Conservation (phyloP, 1,140 invertebrate genomes). For the Xylocopa sonorina region DNA sequence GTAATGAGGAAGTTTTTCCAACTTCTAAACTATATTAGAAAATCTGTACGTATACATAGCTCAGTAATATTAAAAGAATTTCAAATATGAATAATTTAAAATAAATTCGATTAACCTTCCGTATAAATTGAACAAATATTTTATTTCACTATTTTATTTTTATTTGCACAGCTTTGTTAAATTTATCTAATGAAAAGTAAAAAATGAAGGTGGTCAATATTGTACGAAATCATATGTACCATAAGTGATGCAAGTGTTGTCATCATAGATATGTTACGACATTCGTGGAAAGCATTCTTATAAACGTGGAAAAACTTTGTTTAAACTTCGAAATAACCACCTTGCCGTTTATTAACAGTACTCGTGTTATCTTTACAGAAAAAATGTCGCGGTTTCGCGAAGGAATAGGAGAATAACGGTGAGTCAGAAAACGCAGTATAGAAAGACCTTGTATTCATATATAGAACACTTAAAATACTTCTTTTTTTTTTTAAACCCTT, state of each 20-base stretch:
- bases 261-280: constrained; percentile 54
- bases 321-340: constrained; percentile 58
- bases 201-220: constrained; percentile 30
- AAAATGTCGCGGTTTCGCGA: constrained; percentile 50
- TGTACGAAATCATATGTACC: constrained; percentile 4
- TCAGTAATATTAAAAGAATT: constrained; percentile 12
- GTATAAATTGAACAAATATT: constrained; percentile 4
- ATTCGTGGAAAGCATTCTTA: constrained; percentile 55
- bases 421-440: constrained; percentile 66
- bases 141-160: neutral
- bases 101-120: neutral
- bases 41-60: constrained; percentile 5
- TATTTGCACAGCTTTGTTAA: neutral
- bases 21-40: constrained; percentile 1
- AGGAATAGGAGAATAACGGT: constrained; percentile 59
- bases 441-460: constrained; percentile 63
- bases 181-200: neutral
- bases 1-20: constrained; percentile 2
- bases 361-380: constrained; percentile 58
- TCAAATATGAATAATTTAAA: constrained; percentile 28
- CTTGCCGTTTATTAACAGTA: constrained; percentile 59
- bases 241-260: constrained; percentile 54
- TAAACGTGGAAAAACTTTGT: constrained; percentile 66
- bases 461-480: constrained; percentile 66
- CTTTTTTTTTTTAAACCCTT: constrained; percentile 53